Evolutionary conservation across 1,140 invertebrate genomes (phyloP).

Genomic region (Polyergus mexicanus): DNA sequence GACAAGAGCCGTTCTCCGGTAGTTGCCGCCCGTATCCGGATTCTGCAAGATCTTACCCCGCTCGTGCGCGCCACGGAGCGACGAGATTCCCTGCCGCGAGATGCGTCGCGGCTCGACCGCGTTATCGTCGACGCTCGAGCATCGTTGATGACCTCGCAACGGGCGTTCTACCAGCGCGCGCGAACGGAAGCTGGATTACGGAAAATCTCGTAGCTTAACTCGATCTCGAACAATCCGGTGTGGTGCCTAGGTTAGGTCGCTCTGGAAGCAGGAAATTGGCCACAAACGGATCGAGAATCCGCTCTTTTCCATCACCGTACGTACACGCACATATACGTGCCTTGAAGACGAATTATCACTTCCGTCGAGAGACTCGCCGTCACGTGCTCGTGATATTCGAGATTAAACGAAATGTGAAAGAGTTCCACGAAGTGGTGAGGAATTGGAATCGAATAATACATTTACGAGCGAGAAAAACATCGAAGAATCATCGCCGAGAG

Average conservation of each 20-base stretch:
- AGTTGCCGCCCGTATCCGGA: slow-evolving; percentile 42
- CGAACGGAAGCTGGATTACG: not conserved
- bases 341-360: slow-evolving; percentile 14
- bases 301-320: not conserved
- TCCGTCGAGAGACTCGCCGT: too few relatives aligned
- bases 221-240: slow-evolving; percentile 4
- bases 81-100: not conserved
- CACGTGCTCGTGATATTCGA: not conserved
- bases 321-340: not conserved
- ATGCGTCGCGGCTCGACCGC: not conserved
- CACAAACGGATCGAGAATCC: slow-evolving; percentile 42
- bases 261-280: slow-evolving; percentile 31
- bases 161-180: not conserved
- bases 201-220: not conserved
- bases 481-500: not conserved
- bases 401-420: not conserved
- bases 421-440: not conserved
- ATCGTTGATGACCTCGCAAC: not conserved
- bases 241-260: slow-evolving; percentile 35
- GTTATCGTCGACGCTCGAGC: not conserved
- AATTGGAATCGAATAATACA: not conserved
- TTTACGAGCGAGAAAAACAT: not conserved
- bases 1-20: not conserved
- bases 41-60: slow-evolving; percentile 11
- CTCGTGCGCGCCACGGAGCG: not conserved